Evolutionary conservation across 2,113 vertebrate genomes (phyloP), one percentile per base, ranked within the genome.

Genomic region (Melanerpes formicivorus): DNA sequence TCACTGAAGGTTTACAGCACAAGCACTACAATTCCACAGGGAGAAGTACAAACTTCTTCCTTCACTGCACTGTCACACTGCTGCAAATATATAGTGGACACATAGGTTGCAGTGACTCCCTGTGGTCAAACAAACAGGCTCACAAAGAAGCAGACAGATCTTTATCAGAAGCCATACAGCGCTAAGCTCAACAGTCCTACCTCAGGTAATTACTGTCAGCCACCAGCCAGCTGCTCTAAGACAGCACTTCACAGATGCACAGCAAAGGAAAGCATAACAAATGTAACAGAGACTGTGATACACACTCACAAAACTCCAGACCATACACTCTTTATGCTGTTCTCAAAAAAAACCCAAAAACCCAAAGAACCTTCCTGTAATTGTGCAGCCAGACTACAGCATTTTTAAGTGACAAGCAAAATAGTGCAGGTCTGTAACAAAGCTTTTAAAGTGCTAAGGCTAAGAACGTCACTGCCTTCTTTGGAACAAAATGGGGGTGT

Each of bases 101-200:
- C 46, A 13, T 0, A 15, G 80, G 79, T 37, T 90, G 76, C 95
- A 95, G 85, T 88, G 95, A 86, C 83, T 95, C 90, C 90, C 76
- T 60, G 85, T 44, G 82, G 88, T 60, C 80, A 93, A 9, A 67
- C 10, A 50, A 37, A 50, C 3, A 67, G 80, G n/a, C n/a, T 86
- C 65, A 32, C n/a, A 8, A 62, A 58, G 72, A 5, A 48, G 27
- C 1, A 5, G 58, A 30, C 37, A 44, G 71, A 26, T 3, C 27
- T 22, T 13, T 21, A 18, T 1, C 54, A 55, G 25, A 23, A 83
- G 10, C 3, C 48, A 3, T 1, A 5, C 37, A 14, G 29, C 2
- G 26, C 37, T 11, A 3, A 27, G 11, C 86, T 34, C 80, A 69
- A 54, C 73, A 67, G 34, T 2, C 26, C 30, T 40, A 60, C 67